Base-by-base conservation (phyloP, 2,113 vertebrate genomes). In the Mormyrus lacerda region DNA sequence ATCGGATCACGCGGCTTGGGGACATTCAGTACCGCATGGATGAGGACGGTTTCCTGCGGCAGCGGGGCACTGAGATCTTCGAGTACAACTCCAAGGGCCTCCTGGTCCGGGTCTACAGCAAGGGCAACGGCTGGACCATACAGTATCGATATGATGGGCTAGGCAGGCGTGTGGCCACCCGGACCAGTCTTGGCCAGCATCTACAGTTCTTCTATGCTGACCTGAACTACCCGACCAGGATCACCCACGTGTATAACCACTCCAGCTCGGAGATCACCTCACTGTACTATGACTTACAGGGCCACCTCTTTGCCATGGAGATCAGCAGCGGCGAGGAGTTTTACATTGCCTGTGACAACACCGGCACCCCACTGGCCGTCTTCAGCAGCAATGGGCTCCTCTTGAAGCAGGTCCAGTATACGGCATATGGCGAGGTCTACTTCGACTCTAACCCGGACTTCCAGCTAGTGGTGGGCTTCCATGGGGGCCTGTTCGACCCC, bases 31-130 rank as follows among this genome's bases (percentile, higher is more conserved):
- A 99, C 90, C 93, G 97, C 0, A 47, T 99, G 94, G 98, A 99
- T 44, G 98, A 99, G 90, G 98, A 99, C 0, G 98, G 98, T 0
- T 99, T 99, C 93, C 94, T 99, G 87, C 96, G 98, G 15, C 98
- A 99, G 90, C 95, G 98, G 88, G 98, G 98, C 73, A 97, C 98
- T 0, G 98, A 99, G 90, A 98, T 99, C 92, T 99, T 99, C 91
- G 98, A 99, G 85, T 99, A 99, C 91, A 99, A 98, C 91, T 99
- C 98, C 88, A 99, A 99, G 94, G 98, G 98, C 6, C 97, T 99
- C 27, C 95, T 99, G 0, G 97, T 97, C 2, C 96, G 98, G 27
- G 98, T 99, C 3, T 99, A 99, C 90, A 99, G 98, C 93, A 99
- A 99, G 95, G 98, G 97, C 55, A 97, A 97, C 0, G 97, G 98